Conservation (phyloP, 2,113 vertebrate genomes). For the Passer montanus region DNA sequence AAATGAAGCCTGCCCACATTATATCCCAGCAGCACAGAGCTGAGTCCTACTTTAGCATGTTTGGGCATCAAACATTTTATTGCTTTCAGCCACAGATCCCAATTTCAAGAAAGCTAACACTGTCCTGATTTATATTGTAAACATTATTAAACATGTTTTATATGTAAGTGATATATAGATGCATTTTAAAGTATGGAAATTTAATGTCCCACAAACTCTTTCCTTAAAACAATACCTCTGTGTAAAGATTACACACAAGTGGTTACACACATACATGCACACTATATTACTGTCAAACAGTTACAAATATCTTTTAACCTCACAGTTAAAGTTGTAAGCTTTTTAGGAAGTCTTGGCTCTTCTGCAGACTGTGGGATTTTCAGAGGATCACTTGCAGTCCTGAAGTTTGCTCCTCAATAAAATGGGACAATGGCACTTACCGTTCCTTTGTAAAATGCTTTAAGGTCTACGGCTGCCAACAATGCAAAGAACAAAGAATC, state of each 20-base stretch:
- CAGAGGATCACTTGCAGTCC: neutral
- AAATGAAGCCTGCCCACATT: neutral
- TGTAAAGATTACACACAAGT: neutral
- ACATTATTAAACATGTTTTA: neutral
- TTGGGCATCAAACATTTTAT: neutral
- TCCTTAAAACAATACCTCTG: neutral
- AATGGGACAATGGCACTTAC: constrained; percentile 3
- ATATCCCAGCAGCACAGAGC: neutral
- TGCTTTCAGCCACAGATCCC: neutral
- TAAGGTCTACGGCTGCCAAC: neutral
- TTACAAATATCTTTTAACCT: neutral
- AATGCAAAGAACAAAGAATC: neutral
- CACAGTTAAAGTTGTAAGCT: neutral
- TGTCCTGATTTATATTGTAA: neutral
- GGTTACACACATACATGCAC: neutral
- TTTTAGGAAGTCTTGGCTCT: neutral
- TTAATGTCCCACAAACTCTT: neutral
- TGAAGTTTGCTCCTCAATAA: neutral
- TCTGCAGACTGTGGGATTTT: neutral
- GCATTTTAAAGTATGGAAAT: fast-evolving
- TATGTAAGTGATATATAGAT: neutral
- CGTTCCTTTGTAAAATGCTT: neutral
- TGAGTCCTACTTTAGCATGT: neutral
- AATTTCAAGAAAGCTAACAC: neutral
- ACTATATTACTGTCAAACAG: neutral